Conservation (phyloP, 2,113 vertebrate genomes). For the Sisor rabdophorus region DNA sequence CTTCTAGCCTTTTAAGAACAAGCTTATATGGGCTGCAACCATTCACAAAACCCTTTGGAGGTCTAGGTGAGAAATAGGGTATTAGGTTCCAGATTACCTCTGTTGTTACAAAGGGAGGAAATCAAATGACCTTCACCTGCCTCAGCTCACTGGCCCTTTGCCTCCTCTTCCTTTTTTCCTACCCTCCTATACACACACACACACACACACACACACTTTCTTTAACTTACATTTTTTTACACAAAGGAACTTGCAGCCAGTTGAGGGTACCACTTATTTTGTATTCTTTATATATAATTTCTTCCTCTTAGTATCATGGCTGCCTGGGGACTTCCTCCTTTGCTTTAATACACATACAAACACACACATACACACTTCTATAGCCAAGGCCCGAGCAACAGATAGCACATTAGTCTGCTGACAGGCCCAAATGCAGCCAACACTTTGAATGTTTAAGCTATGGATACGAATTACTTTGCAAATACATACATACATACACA, state of each 20-base stretch:
- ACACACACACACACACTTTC: neutral
- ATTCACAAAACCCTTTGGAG: conserved; percentile 15
- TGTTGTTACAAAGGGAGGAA: neutral
- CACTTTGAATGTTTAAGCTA: conserved; percentile 34
- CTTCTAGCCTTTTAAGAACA: neutral
- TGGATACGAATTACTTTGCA: conserved; percentile 16
- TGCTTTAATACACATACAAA: conserved; percentile 19
- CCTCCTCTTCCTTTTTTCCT: neutral
- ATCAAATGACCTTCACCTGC: conserved; percentile 26
- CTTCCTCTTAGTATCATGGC: conserved; percentile 38
- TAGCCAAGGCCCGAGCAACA: conserved; percentile 44
- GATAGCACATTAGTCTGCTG: conserved; percentile 39
- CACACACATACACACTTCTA: conserved; percentile 30
- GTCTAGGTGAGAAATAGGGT: conserved; percentile 1
- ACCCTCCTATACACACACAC: neutral
- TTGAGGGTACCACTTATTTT: conserved; percentile 29
- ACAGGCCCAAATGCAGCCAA: conserved; percentile 27
- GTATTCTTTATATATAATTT: conserved; percentile 33
- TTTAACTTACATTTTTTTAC: neutral
- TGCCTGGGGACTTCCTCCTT: conserved; percentile 39
- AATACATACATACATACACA: neutral
- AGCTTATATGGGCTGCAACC: conserved; percentile 10
- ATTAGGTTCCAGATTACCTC: conserved; percentile 7
- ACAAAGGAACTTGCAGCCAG: conserved; percentile 11
- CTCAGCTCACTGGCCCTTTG: neutral